Conservation (phyloP, 2,113 vertebrate genomes). For the Onychorhynchus coronatus region DNA sequence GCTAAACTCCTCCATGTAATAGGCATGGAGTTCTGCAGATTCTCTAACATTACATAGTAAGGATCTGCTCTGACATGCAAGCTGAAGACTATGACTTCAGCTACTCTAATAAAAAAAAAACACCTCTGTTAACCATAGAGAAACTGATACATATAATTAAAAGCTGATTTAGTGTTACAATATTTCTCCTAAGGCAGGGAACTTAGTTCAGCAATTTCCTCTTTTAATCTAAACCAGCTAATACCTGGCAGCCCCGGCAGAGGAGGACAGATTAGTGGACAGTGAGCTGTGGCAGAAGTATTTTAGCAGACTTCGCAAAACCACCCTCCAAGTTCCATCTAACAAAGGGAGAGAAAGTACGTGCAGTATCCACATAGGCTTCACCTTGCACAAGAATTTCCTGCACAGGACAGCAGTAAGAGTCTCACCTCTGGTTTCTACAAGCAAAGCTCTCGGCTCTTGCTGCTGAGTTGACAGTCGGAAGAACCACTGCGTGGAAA, state of each 20-base stretch:
- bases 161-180: slow-evolving; percentile 15
- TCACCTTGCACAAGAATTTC: background rate
- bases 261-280: background rate
- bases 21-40: background rate
- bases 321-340: background rate
- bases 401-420: background rate
- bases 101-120: background rate
- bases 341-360: background rate
- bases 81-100: background rate
- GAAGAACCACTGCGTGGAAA: background rate
- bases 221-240: background rate
- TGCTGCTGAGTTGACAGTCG: background rate
- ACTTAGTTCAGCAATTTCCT: background rate
- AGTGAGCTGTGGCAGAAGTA: fast-evolving
- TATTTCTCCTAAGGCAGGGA: slow-evolving; percentile 5
- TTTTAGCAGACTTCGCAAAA: background rate
- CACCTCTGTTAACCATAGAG: background rate
- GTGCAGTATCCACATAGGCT: fast-evolving
- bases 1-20: background rate
- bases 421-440: background rate
- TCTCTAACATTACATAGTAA: fast-evolving
- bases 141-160: slow-evolving; percentile 25
- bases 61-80: background rate
- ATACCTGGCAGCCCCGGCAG: background rate
- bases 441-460: background rate